A percentile compares a stretch with the other conserved stretches of the same genome.
Conservation (phyloP, 2,113 vertebrate genomes). For the Dipodomys ordii region DNA sequence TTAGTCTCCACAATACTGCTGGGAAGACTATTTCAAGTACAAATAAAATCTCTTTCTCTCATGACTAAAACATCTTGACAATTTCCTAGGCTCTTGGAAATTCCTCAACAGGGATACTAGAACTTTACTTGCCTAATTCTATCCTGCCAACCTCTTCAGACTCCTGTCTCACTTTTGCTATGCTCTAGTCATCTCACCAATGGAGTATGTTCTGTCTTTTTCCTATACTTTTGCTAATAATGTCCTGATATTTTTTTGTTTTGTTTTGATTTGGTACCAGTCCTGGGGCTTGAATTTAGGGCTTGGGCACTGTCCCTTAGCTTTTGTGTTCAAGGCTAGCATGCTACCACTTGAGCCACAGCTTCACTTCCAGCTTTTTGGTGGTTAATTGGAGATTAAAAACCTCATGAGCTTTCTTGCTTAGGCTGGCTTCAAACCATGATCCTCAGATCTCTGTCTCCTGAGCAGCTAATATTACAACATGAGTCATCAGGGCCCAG, state of each 20-base stretch:
- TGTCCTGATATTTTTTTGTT: neutral
- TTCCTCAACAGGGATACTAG: neutral
- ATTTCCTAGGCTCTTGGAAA: neutral
- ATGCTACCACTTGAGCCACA: no score
- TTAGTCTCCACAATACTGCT: neutral
- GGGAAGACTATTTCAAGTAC: neutral
- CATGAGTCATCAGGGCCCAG: no score
- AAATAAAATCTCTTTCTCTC: slow-evolving; percentile 22
- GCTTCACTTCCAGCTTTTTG: no score
- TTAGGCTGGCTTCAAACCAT: no score
- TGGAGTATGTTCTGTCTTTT: neutral
- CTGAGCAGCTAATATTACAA: no score
- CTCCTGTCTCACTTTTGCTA: neutral
- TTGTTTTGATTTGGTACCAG: neutral
- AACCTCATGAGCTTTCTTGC: no score
- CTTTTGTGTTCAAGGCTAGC: no score
- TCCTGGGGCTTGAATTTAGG: no score
- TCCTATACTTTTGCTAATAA: neutral
- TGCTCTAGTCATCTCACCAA: neutral
- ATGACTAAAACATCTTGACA: slow-evolving; percentile 52
- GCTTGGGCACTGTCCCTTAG: no score
- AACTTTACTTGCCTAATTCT: neutral
- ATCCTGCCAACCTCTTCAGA: neutral
- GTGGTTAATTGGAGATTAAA: no score
- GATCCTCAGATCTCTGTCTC: no score